phyloP scores from a whole-genome alignment of 2,113 vertebrate species.

The Sturnus vulgaris region DNA sequence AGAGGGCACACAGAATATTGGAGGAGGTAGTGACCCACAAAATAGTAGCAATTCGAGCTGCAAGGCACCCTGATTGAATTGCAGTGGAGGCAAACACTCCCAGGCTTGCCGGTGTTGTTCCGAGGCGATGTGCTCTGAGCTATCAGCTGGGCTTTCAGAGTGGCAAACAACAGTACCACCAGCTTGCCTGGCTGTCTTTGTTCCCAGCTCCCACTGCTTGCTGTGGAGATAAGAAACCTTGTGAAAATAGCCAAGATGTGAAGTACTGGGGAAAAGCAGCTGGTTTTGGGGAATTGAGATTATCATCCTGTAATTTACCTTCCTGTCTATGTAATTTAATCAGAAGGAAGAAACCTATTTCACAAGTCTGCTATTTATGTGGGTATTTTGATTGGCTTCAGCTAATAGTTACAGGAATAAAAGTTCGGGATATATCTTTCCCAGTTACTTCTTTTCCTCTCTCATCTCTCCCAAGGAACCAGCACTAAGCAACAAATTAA shows the following conservation, averaged over 20 bases:
- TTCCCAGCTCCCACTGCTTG: background rate
- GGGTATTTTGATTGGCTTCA: background rate
- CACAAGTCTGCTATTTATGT: background rate
- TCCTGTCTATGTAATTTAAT: background rate
- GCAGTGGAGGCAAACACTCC: constrained; percentile 13
- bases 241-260: background rate
- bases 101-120: constrained; percentile 15
- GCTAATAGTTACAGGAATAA: background rate
- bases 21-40: constrained; percentile 72
- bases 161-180: background rate
- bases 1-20: constrained; percentile 74
- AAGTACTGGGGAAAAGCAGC: background rate
- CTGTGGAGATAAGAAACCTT: background rate
- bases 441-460: background rate
- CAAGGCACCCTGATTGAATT: constrained; percentile 55
- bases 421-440: background rate
- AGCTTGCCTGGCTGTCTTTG: background rate
- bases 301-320: background rate
- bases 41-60: constrained; percentile 65
- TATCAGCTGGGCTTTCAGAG: background rate
- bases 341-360: background rate
- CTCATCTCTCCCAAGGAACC: background rate
- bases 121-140: background rate
- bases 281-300: background rate
- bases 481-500: background rate